Evolutionary conservation across 2,797 vertebrate species (phyloP).

Genomic region (Agapornis canus): DNA sequence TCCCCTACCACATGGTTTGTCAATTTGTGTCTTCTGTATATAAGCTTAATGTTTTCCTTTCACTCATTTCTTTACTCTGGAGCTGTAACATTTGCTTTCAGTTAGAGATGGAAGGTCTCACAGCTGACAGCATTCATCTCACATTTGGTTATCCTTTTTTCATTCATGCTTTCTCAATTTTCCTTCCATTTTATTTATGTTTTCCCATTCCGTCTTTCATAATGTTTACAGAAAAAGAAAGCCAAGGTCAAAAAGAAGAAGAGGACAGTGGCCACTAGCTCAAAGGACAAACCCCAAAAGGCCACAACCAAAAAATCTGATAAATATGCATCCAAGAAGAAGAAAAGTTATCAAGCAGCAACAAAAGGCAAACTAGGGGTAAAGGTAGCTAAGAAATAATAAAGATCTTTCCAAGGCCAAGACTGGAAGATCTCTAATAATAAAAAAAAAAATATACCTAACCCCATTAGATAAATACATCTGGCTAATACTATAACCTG

Average conservation of each 20-base stretch:
- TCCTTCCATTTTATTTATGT: slow-evolving; percentile 76
- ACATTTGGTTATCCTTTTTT: slow-evolving; percentile 48
- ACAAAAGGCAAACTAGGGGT: slow-evolving; percentile 91
- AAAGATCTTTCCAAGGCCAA: slow-evolving; percentile 87
- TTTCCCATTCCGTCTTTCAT: slow-evolving; percentile 87
- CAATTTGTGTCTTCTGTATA: slow-evolving; percentile 27
- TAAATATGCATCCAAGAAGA: slow-evolving; percentile 90
- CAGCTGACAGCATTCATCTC: background rate
- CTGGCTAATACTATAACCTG: slow-evolving; percentile 78
- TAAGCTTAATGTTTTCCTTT: background rate
- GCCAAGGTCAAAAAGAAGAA: slow-evolving; percentile 93
- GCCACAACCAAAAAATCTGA: slow-evolving; percentile 88
- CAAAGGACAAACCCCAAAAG: slow-evolving; percentile 89
- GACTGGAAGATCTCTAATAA: slow-evolving; percentile 94
- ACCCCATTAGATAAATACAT: slow-evolving; percentile 81
- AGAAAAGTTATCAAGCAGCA: slow-evolving; percentile 89
- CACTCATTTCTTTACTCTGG: slow-evolving; percentile 16
- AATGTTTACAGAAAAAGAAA: slow-evolving; percentile 92
- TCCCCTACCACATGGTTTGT: slow-evolving; percentile 62
- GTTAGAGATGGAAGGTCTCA: slow-evolving; percentile 47
- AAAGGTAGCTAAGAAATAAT: slow-evolving; percentile 86
- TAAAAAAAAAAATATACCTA: slow-evolving; percentile 77
- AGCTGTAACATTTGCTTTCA: slow-evolving; percentile 50
- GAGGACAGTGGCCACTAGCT: slow-evolving; percentile 88
- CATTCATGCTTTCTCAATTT: slow-evolving; percentile 72